Evolutionary conservation across 2,888 invertebrate species (phyloP).

Genomic region (Hemistola chrysoprasaria): DNA sequence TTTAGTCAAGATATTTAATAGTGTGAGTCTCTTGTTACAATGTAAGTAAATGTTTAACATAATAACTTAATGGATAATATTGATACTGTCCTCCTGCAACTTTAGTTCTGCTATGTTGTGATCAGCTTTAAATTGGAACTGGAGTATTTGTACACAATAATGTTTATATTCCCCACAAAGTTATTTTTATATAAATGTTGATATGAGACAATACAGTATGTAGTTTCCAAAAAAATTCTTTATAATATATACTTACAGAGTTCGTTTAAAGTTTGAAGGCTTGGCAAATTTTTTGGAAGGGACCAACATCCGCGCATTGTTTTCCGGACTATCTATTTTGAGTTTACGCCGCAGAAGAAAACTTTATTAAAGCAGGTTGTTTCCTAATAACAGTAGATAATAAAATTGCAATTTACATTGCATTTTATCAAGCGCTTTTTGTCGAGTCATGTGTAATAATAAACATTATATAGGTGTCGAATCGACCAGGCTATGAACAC

Average conservation of each 20-base stretch:
- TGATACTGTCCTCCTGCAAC: conserved; percentile 77
- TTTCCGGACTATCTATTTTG: conserved; percentile 39
- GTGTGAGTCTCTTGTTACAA: conserved; percentile 77
- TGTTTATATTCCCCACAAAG: conserved; percentile 70
- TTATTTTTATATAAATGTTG: conserved; percentile 79
- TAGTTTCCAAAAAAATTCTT: conserved; percentile 63
- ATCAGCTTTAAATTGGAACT: conserved; percentile 78
- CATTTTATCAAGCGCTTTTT: conserved; percentile 60
- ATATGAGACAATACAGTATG: conserved; percentile 77
- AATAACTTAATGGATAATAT: conserved; percentile 65
- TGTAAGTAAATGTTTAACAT: conserved; percentile 72
- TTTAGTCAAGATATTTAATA: conserved; percentile 82
- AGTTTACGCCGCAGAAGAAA: conserved; percentile 45
- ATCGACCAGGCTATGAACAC: conserved; percentile 73
- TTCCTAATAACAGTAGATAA: too few relatives aligned
- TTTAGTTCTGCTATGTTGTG: conserved; percentile 79
- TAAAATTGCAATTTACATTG: conserved; percentile 51
- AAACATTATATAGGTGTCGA: conserved; percentile 39
- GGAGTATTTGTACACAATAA: conserved; percentile 74
- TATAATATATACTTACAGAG: conserved; percentile 47
- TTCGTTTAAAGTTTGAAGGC: conserved; percentile 55
- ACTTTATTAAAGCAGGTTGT: conserved; percentile 40
- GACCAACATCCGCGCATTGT: conserved; percentile 70
- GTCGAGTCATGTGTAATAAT: conserved; percentile 48
- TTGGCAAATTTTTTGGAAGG: conserved; percentile 72